phyloP scores from a whole-genome alignment of 1,140 invertebrate genomes.

The Ceratosolen fusciceps region DNA sequence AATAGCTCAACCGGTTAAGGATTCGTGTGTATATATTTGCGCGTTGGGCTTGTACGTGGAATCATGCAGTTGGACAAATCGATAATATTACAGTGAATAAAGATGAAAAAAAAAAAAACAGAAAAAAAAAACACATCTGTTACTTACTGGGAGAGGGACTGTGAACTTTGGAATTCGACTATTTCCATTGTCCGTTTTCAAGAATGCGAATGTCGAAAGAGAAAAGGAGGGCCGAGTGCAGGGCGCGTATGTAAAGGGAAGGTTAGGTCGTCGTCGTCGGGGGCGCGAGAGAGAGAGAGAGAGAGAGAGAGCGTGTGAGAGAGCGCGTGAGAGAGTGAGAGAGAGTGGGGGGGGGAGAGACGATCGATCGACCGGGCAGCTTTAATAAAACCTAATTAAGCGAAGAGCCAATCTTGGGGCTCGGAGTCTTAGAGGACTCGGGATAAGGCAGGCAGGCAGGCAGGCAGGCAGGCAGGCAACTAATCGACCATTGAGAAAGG shows the following conservation, averaged over 20 bases:
- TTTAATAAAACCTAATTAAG: constrained; percentile 9
- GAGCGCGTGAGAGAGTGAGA: too few relatives aligned
- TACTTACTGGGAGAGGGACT: too few relatives aligned
- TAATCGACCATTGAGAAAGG: background rate
- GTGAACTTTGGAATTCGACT: background rate
- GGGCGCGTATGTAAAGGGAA: background rate
- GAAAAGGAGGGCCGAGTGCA: background rate
- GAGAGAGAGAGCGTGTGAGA: too few relatives aligned
- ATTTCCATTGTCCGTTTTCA: background rate
- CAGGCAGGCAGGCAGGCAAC: too few relatives aligned
- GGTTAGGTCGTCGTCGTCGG: too few relatives aligned
- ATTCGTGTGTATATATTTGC: too few relatives aligned
- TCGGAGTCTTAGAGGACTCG: background rate
- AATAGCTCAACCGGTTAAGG: too few relatives aligned
- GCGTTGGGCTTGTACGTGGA: too few relatives aligned
- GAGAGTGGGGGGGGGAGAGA: background rate
- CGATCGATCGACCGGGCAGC: background rate
- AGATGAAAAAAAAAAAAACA: too few relatives aligned
- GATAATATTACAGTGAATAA: background rate
- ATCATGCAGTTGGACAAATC: too few relatives aligned
- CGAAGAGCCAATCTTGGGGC: background rate
- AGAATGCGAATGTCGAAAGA: background rate
- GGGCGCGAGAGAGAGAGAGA: too few relatives aligned
- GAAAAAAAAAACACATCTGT: too few relatives aligned
- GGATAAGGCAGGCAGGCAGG: background rate